Evolutionary conservation across 2,888 invertebrate genomes (phyloP).

Genomic region (Synergus laeviventris): DNA sequence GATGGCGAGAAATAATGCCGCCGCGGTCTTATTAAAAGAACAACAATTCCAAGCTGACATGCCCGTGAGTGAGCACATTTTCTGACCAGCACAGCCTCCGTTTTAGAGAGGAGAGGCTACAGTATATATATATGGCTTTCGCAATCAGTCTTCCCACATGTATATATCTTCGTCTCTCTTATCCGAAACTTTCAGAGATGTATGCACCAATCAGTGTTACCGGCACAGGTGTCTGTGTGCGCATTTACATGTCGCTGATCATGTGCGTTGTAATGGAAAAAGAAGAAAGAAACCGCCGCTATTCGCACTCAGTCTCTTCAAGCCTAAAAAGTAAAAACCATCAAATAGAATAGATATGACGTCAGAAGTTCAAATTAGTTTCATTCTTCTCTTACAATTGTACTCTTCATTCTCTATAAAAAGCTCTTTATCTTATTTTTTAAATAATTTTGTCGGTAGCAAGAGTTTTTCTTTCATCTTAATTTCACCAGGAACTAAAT

Average conservation of each 20-base stretch:
- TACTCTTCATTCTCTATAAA: background rate
- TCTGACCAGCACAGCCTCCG: slow-evolving; percentile 25
- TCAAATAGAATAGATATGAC: slow-evolving; percentile 16
- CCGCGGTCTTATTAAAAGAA: slow-evolving; percentile 39
- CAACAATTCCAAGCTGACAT: slow-evolving; percentile 40
- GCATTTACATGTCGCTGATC: slow-evolving; percentile 30
- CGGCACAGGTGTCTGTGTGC: slow-evolving; percentile 13
- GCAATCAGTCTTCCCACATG: slow-evolving; percentile 19
- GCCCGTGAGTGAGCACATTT: slow-evolving; percentile 38
- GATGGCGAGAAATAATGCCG: slow-evolving; percentile 40
- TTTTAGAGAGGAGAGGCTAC: slow-evolving; percentile 29
- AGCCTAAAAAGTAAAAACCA: slow-evolving; percentile 16
- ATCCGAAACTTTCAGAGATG: slow-evolving; percentile 30
- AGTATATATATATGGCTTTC: slow-evolving; percentile 13
- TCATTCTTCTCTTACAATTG: slow-evolving; percentile 7
- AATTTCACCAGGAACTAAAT: background rate
- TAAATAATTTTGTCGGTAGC: too few species aligned
- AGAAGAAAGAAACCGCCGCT: slow-evolving; percentile 36
- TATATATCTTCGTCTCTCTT: slow-evolving; percentile 10
- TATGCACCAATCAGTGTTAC: slow-evolving; percentile 19
- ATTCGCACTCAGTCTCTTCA: slow-evolving; percentile 19
- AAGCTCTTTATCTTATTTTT: background rate
- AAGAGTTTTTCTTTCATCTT: background rate
- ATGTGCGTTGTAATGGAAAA: slow-evolving; percentile 28
- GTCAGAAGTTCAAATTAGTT: slow-evolving; percentile 29